These are phyloP conservation scores for Gandaritis pyraliata DNA, from an alignment of 2,888 invertebrate species.

Conservation along the genomic window DNA sequence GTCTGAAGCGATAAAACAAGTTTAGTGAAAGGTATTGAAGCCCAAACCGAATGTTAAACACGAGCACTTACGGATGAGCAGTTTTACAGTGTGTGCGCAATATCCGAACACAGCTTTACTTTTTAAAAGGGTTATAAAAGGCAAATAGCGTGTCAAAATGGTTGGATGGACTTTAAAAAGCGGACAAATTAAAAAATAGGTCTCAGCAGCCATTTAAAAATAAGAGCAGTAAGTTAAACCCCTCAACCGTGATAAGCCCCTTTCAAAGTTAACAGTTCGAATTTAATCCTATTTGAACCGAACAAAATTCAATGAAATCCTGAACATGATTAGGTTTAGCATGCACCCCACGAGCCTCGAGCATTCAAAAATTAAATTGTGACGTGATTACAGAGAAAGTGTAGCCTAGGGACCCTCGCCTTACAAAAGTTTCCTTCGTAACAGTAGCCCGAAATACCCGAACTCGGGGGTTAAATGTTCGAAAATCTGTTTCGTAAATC, in stretches of 20 bases:
- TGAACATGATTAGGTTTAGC: conserved; percentile 32
- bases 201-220: conserved; percentile 12
- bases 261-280: conserved; percentile 24
- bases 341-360: conserved; percentile 30
- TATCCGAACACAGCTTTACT: conserved; percentile 20
- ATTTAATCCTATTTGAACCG: conserved; percentile 34
- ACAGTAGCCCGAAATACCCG: conserved; percentile 8
- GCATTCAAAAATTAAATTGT: conserved; percentile 34
- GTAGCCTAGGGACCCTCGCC: conserved; percentile 22
- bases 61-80: conserved; percentile 8
- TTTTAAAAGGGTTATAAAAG: conserved; percentile 14
- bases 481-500: conserved; percentile 25
- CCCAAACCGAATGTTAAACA: conserved; percentile 27
- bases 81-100: conserved; percentile 18
- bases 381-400: conserved; percentile 25
- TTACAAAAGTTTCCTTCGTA: conserved; percentile 23
- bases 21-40: conserved; percentile 25
- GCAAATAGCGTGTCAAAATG: not conserved
- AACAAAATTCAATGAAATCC: conserved; percentile 37
- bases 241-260: conserved; percentile 9
- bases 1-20: conserved; percentile 27
- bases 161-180: not conserved
- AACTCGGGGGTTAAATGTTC: conserved; percentile 22
- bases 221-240: conserved; percentile 10
- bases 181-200: conserved; percentile 15